phyloP scores from a whole-genome alignment of 2,113 vertebrate species.

The Peromyscus polionotus region DNA sequence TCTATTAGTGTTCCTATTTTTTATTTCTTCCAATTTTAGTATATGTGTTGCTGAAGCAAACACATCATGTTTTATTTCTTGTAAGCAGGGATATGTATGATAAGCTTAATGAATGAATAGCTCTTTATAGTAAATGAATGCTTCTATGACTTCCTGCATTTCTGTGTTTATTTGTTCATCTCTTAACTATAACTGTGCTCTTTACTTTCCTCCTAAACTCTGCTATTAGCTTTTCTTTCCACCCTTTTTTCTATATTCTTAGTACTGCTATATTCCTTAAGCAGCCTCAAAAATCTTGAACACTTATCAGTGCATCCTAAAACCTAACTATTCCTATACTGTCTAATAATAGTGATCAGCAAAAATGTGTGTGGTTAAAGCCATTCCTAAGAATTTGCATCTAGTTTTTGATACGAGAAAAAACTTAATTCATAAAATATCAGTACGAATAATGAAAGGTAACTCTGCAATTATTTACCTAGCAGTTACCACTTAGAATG shows the following conservation, averaged over 20 bases:
- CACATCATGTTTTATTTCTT: constrained; percentile 17
- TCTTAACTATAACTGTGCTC: neutral
- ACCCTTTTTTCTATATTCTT: neutral
- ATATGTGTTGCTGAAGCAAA: neutral
- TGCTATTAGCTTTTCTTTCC: neutral
- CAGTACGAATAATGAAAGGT: constrained; percentile 62
- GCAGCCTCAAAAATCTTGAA: neutral
- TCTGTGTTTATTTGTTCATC: neutral
- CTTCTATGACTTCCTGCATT: neutral
- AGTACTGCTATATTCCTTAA: constrained; percentile 4
- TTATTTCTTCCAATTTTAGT: neutral
- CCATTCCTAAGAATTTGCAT: neutral
- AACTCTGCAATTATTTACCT: constrained; percentile 79
- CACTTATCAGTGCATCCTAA: constrained; percentile 6
- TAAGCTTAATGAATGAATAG: constrained; percentile 9
- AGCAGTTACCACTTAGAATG: constrained; percentile 84
- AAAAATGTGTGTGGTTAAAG: constrained; percentile 9
- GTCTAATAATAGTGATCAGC: neutral
- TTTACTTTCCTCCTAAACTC: neutral
- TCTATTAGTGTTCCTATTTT: neutral
- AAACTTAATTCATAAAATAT: constrained; percentile 72
- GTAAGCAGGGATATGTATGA: neutral
- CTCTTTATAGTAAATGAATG: neutral
- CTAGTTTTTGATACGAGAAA: constrained; percentile 1
- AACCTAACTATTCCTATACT: neutral